These are phyloP conservation scores for Parapsyche elsis DNA, from an alignment of 1,140 invertebrate species.

Conservation along the genomic window DNA sequence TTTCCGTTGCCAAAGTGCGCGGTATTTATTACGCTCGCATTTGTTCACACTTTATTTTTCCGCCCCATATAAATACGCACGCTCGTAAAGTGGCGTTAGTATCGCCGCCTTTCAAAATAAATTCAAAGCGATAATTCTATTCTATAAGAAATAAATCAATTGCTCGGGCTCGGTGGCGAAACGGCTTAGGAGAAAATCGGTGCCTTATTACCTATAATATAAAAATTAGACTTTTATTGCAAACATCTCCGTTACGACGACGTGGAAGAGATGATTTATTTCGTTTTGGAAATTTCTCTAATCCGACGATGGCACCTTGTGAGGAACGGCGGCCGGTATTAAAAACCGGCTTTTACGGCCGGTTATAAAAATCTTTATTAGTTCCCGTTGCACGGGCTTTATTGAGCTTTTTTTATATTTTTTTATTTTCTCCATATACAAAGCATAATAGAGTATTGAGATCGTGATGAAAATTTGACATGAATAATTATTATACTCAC, in stretches of 20 bases:
- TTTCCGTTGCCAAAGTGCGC: neutral
- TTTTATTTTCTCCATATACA: neutral
- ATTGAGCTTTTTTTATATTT: neutral
- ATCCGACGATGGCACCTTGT: neutral
- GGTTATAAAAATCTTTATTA: constrained; percentile 40
- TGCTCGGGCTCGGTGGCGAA: no score
- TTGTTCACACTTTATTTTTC: constrained; percentile 23
- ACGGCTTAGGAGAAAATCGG: no score
- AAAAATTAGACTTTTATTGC: neutral
- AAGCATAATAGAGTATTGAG: neutral
- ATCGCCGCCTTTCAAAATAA: no score
- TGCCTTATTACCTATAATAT: neutral
- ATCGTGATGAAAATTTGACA: no score
- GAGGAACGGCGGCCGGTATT: neutral
- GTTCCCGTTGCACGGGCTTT: constrained; percentile 19
- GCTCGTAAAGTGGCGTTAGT: no score
- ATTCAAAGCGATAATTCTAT: no score
- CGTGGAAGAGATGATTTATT: neutral
- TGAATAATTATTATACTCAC: no score
- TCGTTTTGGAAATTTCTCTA: neutral
- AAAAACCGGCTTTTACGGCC: constrained; percentile 23
- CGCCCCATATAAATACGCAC: neutral
- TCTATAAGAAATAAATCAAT: no score
- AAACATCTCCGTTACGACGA: neutral
- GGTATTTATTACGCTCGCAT: constrained; percentile 6